phyloP scores from a whole-genome alignment of 2,797 vertebrate genomes.

The Scolopax bukidnonensis region DNA sequence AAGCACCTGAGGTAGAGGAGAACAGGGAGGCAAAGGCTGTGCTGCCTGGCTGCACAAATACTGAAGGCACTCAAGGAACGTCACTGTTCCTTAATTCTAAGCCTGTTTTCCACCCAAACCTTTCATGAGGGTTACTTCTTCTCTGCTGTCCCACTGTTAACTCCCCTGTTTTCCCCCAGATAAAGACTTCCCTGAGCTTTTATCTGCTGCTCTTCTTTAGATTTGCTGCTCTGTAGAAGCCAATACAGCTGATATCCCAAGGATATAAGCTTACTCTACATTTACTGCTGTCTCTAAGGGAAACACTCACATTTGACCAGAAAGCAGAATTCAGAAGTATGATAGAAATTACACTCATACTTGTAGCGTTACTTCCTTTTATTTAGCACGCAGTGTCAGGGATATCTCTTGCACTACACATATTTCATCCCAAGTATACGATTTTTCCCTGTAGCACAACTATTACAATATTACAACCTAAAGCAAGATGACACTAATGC shows the following conservation, averaged over 20 bases:
- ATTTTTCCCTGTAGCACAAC: background rate
- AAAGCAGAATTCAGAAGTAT: background rate
- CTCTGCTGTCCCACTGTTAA: background rate
- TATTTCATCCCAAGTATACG: background rate
- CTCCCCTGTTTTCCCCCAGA: background rate
- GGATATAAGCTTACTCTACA: background rate
- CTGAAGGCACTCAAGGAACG: rapidly evolving
- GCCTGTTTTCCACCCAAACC: background rate
- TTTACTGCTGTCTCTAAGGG: background rate
- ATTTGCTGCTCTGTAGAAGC: background rate
- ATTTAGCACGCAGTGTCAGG: background rate
- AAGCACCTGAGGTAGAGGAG: background rate
- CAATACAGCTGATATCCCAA: background rate
- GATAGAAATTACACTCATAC: background rate
- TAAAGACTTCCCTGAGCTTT: background rate
- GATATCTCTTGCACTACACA: background rate
- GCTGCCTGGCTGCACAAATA: background rate
- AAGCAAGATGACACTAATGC: background rate
- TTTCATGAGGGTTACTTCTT: background rate
- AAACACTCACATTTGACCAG: background rate
- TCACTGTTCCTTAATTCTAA: background rate
- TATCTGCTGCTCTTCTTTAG: background rate
- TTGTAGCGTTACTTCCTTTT: background rate
- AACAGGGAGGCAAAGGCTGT: background rate
- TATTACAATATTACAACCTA: background rate